A percentile compares a stretch with the other conserved stretches of the same genome.
Evolutionary conservation across 2,888 invertebrate genomes (phyloP).

Genomic region (Chirona hameri): DNA sequence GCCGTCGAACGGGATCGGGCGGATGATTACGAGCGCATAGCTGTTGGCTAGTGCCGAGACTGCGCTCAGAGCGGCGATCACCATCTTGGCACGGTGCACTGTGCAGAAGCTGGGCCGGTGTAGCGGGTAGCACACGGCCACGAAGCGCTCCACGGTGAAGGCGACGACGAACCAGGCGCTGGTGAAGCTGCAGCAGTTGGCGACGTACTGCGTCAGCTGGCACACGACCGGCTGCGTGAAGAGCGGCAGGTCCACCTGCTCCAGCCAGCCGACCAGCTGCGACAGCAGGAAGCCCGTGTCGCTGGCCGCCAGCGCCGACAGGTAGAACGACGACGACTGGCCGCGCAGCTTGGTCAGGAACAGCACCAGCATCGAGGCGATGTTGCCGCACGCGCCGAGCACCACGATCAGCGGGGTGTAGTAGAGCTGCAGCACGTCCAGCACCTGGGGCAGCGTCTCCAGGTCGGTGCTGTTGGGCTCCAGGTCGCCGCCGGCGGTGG

Average conservation of each 20-base stretch:
- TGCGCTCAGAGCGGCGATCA: slow-evolving; percentile 55
- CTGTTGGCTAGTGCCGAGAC: slow-evolving; percentile 57
- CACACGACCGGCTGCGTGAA: slow-evolving; percentile 52
- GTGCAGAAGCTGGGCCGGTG: slow-evolving; percentile 68
- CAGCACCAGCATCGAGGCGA: slow-evolving; percentile 68
- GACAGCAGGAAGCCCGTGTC: slow-evolving; percentile 70
- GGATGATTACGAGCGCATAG: slow-evolving; percentile 52
- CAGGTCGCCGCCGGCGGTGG: background rate
- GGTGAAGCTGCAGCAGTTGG: slow-evolving; percentile 67
- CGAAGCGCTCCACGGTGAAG: slow-evolving; percentile 78
- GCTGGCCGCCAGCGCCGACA: slow-evolving; percentile 70
- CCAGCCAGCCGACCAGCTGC: slow-evolving; percentile 65
- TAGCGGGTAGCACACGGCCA: slow-evolving; percentile 72
- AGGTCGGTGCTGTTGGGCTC: background rate
- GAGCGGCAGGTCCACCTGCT: slow-evolving; percentile 42
- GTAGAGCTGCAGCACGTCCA: slow-evolving; percentile 51
- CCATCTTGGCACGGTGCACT: slow-evolving; percentile 62
- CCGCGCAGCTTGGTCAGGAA: slow-evolving; percentile 66
- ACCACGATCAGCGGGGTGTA: slow-evolving; percentile 67
- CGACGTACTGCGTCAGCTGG: slow-evolving; percentile 67
- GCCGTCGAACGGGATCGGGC: slow-evolving; percentile 42
- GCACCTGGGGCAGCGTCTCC: slow-evolving; percentile 32
- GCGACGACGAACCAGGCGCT: slow-evolving; percentile 82
- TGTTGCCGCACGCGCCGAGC: slow-evolving; percentile 69
- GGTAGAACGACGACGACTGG: slow-evolving; percentile 71